Conservation (phyloP, 1,140 invertebrate genomes). For the Hycleus cichorii region DNA sequence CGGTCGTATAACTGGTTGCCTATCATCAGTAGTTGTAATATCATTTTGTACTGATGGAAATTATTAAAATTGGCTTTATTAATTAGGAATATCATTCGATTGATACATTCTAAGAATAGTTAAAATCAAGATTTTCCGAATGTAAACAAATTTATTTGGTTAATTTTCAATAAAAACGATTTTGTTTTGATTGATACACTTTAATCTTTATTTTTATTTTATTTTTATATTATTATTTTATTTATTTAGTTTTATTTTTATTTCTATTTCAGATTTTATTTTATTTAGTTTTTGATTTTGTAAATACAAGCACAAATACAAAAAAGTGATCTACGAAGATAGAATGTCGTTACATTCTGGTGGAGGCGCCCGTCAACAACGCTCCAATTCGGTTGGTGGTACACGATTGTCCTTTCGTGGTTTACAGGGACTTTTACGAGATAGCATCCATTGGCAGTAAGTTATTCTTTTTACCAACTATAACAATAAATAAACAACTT, state of each 20-base stretch:
- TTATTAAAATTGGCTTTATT: too few relatives aligned
- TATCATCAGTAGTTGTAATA: too few relatives aligned
- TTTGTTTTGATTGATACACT: too few relatives aligned
- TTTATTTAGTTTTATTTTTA: constrained; percentile 10
- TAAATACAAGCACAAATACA: background rate
- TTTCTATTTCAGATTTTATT: constrained; percentile 1
- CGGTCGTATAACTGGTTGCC: too few relatives aligned
- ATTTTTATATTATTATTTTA: background rate
- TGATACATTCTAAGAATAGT: too few relatives aligned
- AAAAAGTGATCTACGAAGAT: background rate
- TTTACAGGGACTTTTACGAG: constrained; percentile 30
- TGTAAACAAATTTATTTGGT: too few relatives aligned
- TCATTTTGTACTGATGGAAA: too few relatives aligned
- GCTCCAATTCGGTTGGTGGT: constrained; percentile 35
- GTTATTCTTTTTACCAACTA: constrained; percentile 18
- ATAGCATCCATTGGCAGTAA: constrained; percentile 35
- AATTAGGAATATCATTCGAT: too few relatives aligned
- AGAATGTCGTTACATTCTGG: constrained; percentile 34
- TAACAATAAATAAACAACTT: too few relatives aligned
- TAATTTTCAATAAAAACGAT: too few relatives aligned
- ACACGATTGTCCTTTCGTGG: constrained; percentile 31
- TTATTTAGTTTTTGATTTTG: constrained; percentile 11
- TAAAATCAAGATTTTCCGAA: too few relatives aligned
- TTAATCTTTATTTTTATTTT: background rate
- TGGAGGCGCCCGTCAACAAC: constrained; percentile 29